phyloP scores from a whole-genome alignment of 2,888 invertebrate species.

The Clostera curtula region DNA sequence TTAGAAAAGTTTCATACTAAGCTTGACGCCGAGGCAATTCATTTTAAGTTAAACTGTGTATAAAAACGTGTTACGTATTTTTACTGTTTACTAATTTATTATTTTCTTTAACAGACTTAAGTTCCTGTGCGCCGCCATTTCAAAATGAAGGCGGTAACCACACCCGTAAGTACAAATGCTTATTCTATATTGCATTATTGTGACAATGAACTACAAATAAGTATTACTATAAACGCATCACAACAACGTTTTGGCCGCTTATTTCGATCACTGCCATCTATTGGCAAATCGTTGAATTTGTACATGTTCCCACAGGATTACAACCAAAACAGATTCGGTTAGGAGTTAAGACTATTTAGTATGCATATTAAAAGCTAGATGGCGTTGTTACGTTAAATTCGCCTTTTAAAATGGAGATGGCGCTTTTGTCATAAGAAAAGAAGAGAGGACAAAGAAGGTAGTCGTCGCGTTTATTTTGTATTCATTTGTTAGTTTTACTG shows the following conservation, averaged over 20 bases:
- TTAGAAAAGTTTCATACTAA: no score
- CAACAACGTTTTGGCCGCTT: constrained; percentile 29
- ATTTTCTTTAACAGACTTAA: constrained; percentile 50
- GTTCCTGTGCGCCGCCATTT: constrained; percentile 36
- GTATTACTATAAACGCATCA: no score
- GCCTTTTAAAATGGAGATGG: constrained; percentile 21
- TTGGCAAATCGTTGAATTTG: constrained; percentile 17
- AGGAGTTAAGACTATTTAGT: not conserved
- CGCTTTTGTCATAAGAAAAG: constrained; percentile 18
- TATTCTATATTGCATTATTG: constrained; percentile 1
- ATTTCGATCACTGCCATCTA: constrained; percentile 46
- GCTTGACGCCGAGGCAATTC: no score
- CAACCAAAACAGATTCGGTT: constrained; percentile 4
- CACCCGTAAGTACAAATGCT: constrained; percentile 64
- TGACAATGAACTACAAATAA: no score
- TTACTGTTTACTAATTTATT: constrained; percentile 26
- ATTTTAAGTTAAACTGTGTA: no score
- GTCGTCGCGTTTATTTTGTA: constrained; percentile 1
- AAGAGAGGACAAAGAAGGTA: no score
- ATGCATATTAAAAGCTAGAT: constrained; percentile 10
- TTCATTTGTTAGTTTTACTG: constrained; percentile 11
- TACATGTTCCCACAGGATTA: constrained; percentile 21
- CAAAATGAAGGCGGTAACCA: constrained; percentile 49
- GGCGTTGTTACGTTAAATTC: constrained; percentile 11
- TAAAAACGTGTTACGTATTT: no score